Evolutionary conservation across 1,140 invertebrate genomes (phyloP), one percentile per base, ranked within the genome.

Genomic region (Anoplolepis gracilipes): DNA sequence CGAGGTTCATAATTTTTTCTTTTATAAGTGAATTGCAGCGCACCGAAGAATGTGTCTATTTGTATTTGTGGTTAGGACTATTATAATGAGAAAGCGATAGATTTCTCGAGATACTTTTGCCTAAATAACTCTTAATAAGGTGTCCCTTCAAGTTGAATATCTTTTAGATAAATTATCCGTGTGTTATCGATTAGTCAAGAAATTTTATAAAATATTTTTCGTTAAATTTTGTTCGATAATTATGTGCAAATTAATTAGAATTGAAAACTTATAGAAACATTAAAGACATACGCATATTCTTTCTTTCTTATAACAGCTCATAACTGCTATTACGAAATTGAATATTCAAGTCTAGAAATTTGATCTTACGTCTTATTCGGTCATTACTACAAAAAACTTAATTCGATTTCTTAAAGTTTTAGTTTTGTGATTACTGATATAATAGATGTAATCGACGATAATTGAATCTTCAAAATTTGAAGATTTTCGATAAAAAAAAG

Each of bases 41-140:
- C 36, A 53, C 39, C 11, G 22, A 49, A 49, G 64, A 69, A 79
- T 64, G 22, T 46, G 57, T 22, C 69, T 87, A 78, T 90, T 88
- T 87, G 87, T 85, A 69, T 76, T 84, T 61, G 53, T 61, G 81
- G 55, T 88, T 88, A 88, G 65, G 72, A 73, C 42, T 62, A 59
- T 79, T 73, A n/a, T 67, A 67, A 30, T 5, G 30, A 64, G 22
- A 39, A 77, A 30, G 36, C 59, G 49, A 86, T 77, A 72, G 87
- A 64, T 77, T 77, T 88, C 72, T 49, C 46, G 8, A 33, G 28
- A 42, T 22, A 59, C 42, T 84, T 53, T 36, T 65, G 16, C 25
- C 42, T 42, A 33, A 59, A 77, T 10, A 19, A 22, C 33, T 49
- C 16, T 49, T 49, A 49, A 39, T 49, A 49, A 39, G 25, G 55